These are phyloP conservation scores for Deilephila porcellus DNA, from an alignment of 2,888 invertebrate genomes.

Conservation along the genomic window DNA sequence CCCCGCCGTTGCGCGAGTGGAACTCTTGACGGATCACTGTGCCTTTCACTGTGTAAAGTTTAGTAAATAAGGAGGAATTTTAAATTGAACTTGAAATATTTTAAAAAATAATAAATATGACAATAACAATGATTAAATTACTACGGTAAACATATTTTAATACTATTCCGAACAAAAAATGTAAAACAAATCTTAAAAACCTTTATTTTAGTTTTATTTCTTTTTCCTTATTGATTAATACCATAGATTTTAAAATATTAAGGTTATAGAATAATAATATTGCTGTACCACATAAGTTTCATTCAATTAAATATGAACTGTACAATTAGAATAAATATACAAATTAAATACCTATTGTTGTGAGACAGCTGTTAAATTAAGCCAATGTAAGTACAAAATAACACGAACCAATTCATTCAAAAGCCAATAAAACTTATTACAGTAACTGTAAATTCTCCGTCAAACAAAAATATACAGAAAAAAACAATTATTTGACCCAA, in stretches of 20 bases:
- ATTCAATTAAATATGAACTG: neutral
- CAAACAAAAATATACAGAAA: neutral
- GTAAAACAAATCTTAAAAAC: no score
- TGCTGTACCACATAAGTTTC: neutral
- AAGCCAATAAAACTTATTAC: neutral
- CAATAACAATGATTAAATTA: no score
- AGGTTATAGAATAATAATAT: no score
- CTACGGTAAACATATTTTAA: no score
- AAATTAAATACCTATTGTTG: neutral
- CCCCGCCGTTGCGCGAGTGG: conserved; percentile 88
- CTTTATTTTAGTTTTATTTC: no score
- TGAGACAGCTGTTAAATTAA: neutral
- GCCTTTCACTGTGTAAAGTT: conserved; percentile 86
- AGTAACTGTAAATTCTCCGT: neutral
- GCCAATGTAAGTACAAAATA: neutral
- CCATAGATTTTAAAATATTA: no score
- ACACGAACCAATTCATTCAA: neutral
- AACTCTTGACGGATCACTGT: conserved; percentile 88
- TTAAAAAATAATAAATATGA: no score
- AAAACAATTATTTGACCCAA: neutral
- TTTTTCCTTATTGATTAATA: no score
- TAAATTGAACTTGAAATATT: neutral
- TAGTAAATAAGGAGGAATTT: neutral
- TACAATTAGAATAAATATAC: neutral
- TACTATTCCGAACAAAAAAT: no score